A percentile compares a stretch with the other conserved stretches of the same genome.
These are phyloP conservation scores for Bombus pyrosoma DNA, from an alignment of 1,140 invertebrate genomes.

Conservation along the genomic window DNA sequence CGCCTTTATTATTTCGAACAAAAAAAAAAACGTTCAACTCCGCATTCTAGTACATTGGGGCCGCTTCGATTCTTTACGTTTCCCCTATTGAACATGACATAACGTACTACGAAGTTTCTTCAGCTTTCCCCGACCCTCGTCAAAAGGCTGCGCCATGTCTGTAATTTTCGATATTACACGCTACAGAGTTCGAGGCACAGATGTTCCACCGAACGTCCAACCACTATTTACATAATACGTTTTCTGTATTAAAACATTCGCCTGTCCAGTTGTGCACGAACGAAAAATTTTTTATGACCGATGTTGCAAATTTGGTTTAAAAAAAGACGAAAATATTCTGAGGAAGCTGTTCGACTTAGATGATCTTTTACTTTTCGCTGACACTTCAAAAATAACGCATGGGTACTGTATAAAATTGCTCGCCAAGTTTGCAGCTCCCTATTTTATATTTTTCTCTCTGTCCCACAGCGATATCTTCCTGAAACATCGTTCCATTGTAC, in stretches of 20 bases:
- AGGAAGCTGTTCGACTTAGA: too few relatives aligned
- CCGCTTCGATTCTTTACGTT: conserved; percentile 14
- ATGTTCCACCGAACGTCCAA: conserved; percentile 2
- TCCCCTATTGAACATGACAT: conserved; percentile 35
- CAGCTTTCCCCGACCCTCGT: conserved; percentile 48
- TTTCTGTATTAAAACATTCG: neutral
- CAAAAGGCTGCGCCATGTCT: conserved; percentile 19
- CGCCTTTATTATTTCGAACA: conserved; percentile 40
- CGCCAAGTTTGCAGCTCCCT: too few relatives aligned
- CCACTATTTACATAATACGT: conserved; percentile 35
- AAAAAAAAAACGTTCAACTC: neutral
- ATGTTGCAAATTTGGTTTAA: too few relatives aligned
- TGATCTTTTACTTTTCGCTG: too few relatives aligned
- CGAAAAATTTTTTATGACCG: neutral
- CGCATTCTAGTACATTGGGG: conserved; percentile 25
- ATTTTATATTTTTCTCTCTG: too few relatives aligned
- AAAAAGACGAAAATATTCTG: too few relatives aligned
- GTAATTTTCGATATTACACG: conserved; percentile 40
- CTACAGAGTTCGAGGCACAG: neutral
- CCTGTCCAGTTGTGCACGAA: neutral
- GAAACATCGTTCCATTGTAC: too few relatives aligned
- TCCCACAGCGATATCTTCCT: too few relatives aligned
- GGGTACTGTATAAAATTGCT: too few relatives aligned
- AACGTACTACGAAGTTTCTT: conserved; percentile 36
- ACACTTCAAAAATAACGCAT: too few relatives aligned